A percentile compares a stretch with the other conserved stretches of the same genome.
Conservation (phyloP, 2,888 invertebrate genomes). For the Lasioglossum oenotherae region DNA sequence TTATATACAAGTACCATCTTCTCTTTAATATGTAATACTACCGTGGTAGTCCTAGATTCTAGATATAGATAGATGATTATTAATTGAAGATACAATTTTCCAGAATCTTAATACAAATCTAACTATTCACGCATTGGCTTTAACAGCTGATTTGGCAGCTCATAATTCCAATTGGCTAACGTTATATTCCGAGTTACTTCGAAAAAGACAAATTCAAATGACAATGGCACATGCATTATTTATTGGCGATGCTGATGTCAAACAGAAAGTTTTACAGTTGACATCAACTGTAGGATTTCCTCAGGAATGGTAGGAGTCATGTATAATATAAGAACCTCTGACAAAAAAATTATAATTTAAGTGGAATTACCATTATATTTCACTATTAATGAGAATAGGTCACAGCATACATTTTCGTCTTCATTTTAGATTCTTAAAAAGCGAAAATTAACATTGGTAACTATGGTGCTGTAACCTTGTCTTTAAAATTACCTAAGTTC, state of each 20-base stretch:
- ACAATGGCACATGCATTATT: conserved; percentile 85
- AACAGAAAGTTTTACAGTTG: conserved; percentile 83
- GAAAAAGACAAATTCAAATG: conserved; percentile 84
- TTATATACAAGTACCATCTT: conserved; percentile 74
- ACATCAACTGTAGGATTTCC: conserved; percentile 83
- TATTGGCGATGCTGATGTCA: conserved; percentile 83
- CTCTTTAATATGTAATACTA: conserved; percentile 10
- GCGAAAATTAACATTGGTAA: not conserved
- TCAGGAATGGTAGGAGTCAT: conserved; percentile 80
- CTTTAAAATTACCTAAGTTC: not conserved
- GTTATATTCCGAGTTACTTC: conserved; percentile 83
- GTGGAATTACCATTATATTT: conserved; percentile 7
- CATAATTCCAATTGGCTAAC: conserved; percentile 84
- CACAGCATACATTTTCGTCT: not conserved
- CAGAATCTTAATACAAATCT: conserved; percentile 84
- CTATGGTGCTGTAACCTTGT: not conserved
- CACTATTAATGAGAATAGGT: conserved; percentile 2
- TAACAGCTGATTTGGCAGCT: conserved; percentile 85
- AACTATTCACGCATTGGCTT: conserved; percentile 85
- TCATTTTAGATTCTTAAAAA: not conserved
- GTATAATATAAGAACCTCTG: not conserved
- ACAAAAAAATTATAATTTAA: not conserved
- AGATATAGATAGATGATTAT: not conserved
- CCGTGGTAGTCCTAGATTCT: not conserved
- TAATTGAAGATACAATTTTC: conserved; percentile 39